Evolutionary conservation across 2,113 vertebrate species (phyloP).

Genomic region (Oncorhynchus clarkii): DNA sequence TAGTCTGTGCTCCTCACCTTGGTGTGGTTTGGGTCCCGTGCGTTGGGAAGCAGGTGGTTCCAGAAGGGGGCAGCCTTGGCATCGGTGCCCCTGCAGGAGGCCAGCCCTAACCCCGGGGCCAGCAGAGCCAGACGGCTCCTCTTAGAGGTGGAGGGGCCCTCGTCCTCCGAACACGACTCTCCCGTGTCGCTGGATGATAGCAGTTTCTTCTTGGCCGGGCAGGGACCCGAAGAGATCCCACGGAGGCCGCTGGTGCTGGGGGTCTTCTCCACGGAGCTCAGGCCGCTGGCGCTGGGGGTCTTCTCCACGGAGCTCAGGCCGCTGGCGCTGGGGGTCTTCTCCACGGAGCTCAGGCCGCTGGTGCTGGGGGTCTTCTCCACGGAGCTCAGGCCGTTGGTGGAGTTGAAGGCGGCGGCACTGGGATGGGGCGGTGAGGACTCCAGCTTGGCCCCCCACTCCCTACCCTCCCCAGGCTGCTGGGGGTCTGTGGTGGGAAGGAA

Average conservation of each 20-base stretch:
- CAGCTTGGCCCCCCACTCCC: conserved; percentile 63
- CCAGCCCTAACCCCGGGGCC: conserved; percentile 71
- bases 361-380: conserved; percentile 76
- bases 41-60: conserved; percentile 88
- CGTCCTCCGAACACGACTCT: conserved; percentile 84
- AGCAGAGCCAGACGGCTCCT: conserved; percentile 80
- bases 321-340: conserved; percentile 73
- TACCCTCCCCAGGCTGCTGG: conserved; percentile 63
- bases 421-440: conserved; percentile 72
- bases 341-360: conserved; percentile 67
- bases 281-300: conserved; percentile 64
- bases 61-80: conserved; percentile 97
- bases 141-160: conserved; percentile 78
- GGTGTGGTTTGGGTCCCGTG: conserved; percentile 75
- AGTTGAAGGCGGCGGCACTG: conserved; percentile 65
- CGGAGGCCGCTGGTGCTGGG: conserved; percentile 58
- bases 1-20: conserved; percentile 62
- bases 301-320: conserved; percentile 74
- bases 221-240: conserved; percentile 32
- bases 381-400: conserved; percentile 64
- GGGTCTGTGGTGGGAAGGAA: conserved; percentile 64
- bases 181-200: conserved; percentile 78
- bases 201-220: conserved; percentile 82
- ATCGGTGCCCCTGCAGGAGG: conserved; percentile 91
- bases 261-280: conserved; percentile 75